These are phyloP conservation scores for Vespertilio murinus DNA, from an alignment of 2,797 vertebrate species.

Conservation along the genomic window DNA sequence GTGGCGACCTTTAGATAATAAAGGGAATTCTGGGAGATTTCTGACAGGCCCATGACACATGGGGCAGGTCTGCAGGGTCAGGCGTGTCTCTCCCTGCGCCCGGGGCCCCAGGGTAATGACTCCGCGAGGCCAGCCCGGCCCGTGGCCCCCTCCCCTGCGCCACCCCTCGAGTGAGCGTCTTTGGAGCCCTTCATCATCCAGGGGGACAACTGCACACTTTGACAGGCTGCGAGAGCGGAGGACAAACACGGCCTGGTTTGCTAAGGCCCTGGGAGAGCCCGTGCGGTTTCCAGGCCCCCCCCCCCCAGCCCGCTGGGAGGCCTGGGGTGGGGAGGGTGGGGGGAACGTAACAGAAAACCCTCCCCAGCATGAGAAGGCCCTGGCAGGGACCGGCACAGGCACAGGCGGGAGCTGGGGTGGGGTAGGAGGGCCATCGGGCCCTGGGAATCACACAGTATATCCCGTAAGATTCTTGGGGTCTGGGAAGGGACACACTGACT, in stretches of 20 bases:
- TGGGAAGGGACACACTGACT: neutral
- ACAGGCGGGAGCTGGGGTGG: neutral
- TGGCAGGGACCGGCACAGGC: neutral
- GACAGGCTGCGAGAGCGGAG: neutral
- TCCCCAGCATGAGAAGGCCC: neutral
- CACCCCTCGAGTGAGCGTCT: conserved; percentile 46
- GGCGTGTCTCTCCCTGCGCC: conserved; percentile 69
- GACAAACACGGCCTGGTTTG: conserved; percentile 46
- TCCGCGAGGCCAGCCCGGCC: conserved; percentile 56
- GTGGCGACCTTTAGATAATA: conserved; percentile 79
- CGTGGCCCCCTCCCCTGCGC: neutral
- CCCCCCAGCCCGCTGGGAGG: neutral
- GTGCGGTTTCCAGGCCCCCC: conserved; percentile 30
- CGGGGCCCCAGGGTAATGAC: conserved; percentile 67
- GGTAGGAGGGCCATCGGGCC: neutral
- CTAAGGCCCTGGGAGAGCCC: conserved; percentile 61
- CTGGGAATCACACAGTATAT: neutral
- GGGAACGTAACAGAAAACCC: neutral
- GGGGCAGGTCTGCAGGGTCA: conserved; percentile 73
- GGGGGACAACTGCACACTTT: conserved; percentile 19
- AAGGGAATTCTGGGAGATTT: conserved; percentile 80
- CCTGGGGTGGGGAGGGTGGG: neutral
- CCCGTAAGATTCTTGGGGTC: neutral
- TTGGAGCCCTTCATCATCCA: conserved; percentile 61
- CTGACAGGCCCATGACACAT: conserved; percentile 81